Percentiles rank a stretch among this genome's conserved stretches.
Conservation (phyloP, 2,888 invertebrate genomes). For the Erebia aethiops region DNA sequence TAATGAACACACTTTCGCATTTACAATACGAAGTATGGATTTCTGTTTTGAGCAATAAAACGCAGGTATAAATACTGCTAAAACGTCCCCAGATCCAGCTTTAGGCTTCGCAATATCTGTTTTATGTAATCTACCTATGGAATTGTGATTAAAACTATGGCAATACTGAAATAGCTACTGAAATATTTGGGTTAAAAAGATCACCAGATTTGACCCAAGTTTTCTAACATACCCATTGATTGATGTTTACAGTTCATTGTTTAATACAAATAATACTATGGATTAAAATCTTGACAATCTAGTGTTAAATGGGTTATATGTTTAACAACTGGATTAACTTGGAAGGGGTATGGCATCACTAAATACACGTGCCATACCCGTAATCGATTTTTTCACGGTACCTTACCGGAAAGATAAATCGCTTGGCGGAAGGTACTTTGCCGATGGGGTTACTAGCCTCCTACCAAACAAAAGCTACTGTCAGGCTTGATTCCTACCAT, state of each 20-base stretch:
- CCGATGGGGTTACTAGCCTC: too few species aligned
- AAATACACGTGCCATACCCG: too few species aligned
- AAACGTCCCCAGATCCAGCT: background rate
- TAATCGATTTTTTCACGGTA: too few species aligned
- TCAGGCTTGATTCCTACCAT: too few species aligned
- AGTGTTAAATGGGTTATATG: background rate
- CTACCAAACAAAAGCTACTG: too few species aligned
- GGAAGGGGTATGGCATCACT: too few species aligned
- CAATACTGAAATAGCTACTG: background rate
- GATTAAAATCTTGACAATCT: background rate
- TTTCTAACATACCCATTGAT: background rate
- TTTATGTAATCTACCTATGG: background rate
- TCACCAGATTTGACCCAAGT: background rate
- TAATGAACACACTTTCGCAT: too few species aligned
- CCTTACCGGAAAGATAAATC: too few species aligned
- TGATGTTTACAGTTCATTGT: background rate
- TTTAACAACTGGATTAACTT: too few species aligned
- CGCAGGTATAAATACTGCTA: background rate
- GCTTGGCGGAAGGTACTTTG: too few species aligned
- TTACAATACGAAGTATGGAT: too few species aligned
- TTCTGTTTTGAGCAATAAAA: too few species aligned
- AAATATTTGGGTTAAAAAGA: conserved; percentile 1
- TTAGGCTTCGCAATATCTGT: conserved; percentile 12
- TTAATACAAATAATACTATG: background rate
- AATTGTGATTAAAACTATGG: conserved; percentile 10